A percentile compares a stretch with the other conserved stretches of the same genome.
Evolutionary conservation across 1,140 invertebrate species (phyloP).

Genomic region (Zophobas atratus): DNA sequence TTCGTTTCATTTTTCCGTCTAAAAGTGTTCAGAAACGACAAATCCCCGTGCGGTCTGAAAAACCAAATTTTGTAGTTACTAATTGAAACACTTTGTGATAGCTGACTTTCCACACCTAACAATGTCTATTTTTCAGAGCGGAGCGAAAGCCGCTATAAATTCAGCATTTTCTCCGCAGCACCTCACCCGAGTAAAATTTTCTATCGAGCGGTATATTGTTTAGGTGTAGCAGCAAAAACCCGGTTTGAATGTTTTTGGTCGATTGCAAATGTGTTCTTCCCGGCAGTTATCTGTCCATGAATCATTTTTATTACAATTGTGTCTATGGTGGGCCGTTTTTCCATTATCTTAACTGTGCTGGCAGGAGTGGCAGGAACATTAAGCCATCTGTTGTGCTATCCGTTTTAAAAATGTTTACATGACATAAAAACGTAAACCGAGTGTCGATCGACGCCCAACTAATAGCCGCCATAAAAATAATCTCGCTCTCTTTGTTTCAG

Average conservation of each 20-base stretch:
- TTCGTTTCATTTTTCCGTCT: no score
- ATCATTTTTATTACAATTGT: constrained; percentile 38
- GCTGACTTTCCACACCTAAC: no score
- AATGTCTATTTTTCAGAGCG: no score
- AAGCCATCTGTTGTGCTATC: constrained; percentile 36
- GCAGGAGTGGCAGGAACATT: constrained; percentile 36
- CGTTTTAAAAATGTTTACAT: constrained; percentile 42
- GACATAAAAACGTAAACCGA: constrained; percentile 35
- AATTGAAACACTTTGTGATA: no score
- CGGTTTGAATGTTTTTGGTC: constrained; percentile 22
- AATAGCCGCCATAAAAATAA: constrained; percentile 31
- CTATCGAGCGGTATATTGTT: no score
- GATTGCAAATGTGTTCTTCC: constrained; percentile 39
- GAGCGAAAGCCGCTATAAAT: no score
- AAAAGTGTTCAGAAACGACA: no score
- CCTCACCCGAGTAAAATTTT: no score
- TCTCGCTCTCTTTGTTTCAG: constrained; percentile 11
- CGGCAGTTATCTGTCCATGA: constrained; percentile 38
- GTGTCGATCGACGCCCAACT: constrained; percentile 22
- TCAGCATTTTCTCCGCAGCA: not conserved
- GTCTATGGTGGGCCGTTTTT: constrained; percentile 35
- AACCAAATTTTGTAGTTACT: no score
- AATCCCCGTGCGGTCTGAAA: no score
- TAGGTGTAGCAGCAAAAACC: no score
- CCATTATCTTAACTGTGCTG: constrained; percentile 40